Evolutionary conservation across 1,140 invertebrate species (phyloP), one percentile per base, ranked within the genome.

Genomic region (Drosophila melanica): DNA sequence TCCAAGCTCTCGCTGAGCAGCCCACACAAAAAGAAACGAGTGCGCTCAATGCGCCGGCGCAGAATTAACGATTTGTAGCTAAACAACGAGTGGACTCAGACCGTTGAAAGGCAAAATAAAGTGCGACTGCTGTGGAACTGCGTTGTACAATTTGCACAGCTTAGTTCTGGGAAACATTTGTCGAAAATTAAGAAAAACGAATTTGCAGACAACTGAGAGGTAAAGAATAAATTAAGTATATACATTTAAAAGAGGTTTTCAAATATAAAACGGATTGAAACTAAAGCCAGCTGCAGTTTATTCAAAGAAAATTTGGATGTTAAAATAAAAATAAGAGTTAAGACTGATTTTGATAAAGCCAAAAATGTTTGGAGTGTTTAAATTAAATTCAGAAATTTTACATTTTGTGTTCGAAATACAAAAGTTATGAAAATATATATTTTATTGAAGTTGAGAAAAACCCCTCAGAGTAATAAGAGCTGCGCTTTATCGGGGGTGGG

Each of bases 41-140:
- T 55, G 10, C 3, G n/a, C 9, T 10, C 0, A 65, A 9, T 51
- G 84, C 84, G 84, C 67, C 51, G 57, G 53, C 67, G 84, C 84
- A 48, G 64, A 41, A 72, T 89, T 89, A 89, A 89, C 77, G 84
- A 89, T 89, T 89, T 79, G 53, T 69, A 65, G 62, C 20, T 53
- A 35, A 30, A 64, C 59, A 18, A 54, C 54, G 67, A 63, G 80
- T 69, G 44, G 65, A 35, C 54, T 73, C 47, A 76, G 68, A 50
- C 59, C 67, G 47, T 79, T 54, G 20, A 75, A 76, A 71, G 69
- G 69, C 76, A 89, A 84, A 77, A 78, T 89, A 80, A 75, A 70
- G 73, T 80, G 65, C 50, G 70, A 69, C 72, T 51, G 68, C 63
- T 69, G 73, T 63, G 59, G 58, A 79, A 72, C 73, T 89, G 47